A percentile compares a stretch with the other conserved stretches of the same genome.
Conservation (phyloP, 2,797 vertebrate species). For the Dendrocincla tyrannina region DNA sequence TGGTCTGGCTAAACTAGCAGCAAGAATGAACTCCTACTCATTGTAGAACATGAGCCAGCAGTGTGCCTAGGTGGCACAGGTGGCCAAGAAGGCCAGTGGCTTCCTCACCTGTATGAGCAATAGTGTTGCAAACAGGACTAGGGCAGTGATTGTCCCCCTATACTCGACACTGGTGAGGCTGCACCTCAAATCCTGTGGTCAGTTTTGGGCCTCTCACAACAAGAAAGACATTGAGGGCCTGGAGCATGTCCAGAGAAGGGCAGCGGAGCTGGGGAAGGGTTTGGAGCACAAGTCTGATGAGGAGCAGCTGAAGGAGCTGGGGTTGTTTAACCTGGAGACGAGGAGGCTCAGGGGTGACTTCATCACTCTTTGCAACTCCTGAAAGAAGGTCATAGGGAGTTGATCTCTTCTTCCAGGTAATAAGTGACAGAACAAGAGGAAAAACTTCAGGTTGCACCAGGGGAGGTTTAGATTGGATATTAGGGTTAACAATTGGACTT, state of each 20-base stretch:
- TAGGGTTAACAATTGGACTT: neutral
- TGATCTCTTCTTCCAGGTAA: accelerated
- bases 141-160: neutral
- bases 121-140: neutral
- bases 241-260: neutral
- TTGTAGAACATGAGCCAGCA: accelerated
- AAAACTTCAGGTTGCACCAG: neutral
- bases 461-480: neutral
- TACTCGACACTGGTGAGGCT: neutral
- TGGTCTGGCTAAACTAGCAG: neutral
- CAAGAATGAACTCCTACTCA: neutral
- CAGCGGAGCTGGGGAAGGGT: neutral
- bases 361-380: accelerated
- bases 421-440: neutral
- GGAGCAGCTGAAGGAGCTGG: neutral
- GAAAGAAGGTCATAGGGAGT: accelerated
- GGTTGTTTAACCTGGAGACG: neutral
- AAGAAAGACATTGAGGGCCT: neutral
- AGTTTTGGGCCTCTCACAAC: neutral
- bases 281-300: neutral
- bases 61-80: neutral
- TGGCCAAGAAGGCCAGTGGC: neutral
- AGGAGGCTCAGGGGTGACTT: neutral
- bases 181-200: neutral
- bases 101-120: neutral